Evolutionary conservation across 2,113 vertebrate species (phyloP).

Genomic region (Ochotona curzoniae): DNA sequence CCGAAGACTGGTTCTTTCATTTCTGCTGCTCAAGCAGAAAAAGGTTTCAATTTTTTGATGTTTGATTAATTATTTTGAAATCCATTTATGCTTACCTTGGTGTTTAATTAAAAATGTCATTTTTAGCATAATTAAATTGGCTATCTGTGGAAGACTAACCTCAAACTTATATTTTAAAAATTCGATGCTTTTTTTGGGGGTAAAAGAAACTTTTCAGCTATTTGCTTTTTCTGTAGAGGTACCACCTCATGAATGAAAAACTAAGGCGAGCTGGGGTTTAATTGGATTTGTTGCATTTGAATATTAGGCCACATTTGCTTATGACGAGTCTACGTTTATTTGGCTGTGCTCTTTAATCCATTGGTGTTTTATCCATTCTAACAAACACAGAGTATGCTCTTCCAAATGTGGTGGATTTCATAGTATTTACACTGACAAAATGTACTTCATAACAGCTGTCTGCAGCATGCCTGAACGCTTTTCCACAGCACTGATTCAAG

Average conservation of each 20-base stretch:
- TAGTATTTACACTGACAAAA: conserved; percentile 81
- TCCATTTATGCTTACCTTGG: conserved; percentile 98
- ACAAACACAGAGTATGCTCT: conserved; percentile 81
- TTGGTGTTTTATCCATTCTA: conserved; percentile 83
- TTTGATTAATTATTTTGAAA: conserved; percentile 99
- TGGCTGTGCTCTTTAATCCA: conserved; percentile 83
- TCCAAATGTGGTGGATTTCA: conserved; percentile 82
- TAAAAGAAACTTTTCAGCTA: conserved; percentile 90
- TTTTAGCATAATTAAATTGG: conserved; percentile 98
- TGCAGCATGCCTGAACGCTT: conserved; percentile 74
- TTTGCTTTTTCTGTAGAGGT: conserved; percentile 86
- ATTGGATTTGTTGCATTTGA: conserved; percentile 86
- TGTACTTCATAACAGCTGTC: conserved; percentile 77
- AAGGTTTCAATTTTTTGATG: conserved; percentile 92
- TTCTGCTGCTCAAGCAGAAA: conserved; percentile 96
- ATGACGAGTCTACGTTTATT: conserved; percentile 84
- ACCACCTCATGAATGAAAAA: conserved; percentile 88
- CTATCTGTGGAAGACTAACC: conserved; percentile 94
- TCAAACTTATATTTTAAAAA: conserved; percentile 89
- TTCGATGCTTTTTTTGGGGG: conserved; percentile 79
- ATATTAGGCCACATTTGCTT: conserved; percentile 84
- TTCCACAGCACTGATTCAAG: conserved; percentile 67
- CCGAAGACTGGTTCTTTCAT: conserved; percentile 93
- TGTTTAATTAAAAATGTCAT: conserved; percentile 99
- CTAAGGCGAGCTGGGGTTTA: conserved; percentile 79